Base-by-base conservation (phyloP, 1,140 invertebrate genomes). In the Melipona quadrifasciata region DNA sequence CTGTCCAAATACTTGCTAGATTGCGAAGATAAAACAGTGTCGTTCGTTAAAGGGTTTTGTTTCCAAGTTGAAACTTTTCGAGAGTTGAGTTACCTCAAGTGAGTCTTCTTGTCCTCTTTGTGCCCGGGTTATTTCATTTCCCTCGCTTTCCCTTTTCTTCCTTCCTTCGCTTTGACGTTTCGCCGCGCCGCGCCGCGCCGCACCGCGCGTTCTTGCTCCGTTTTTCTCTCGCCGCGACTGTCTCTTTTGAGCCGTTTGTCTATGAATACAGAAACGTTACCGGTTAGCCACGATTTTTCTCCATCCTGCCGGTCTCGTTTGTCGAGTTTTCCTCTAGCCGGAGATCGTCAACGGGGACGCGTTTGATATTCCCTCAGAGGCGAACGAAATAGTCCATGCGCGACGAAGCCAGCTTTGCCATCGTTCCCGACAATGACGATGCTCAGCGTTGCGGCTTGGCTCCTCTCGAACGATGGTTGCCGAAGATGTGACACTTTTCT, bases 111-210 rank as follows among this genome's bases (percentile, higher is more conserved):
- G 58, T 64, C n/a, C 17, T 16, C 70, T 61, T 64, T 64, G 27
- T 74, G n/a, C 17, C 55, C 53, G 55, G 71, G 75, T 82, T 68
- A 79, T 79, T 79, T 79, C 64, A 79, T 79, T 68, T 68, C 47
- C 51, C 34, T 16, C 57, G 57, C 17, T 57, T n/a, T 65, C 55
- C 61, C 61, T 55, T 78, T 31, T 34, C 21, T 34, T 19, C 11
- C 65, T 16, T 21, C 57, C 31, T 31, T 17, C 14, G 4, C 74
- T 83, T 77, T 47, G 74, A 21, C 47, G n/a, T 68, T 16, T n/a
- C 34, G 31, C 55, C 17, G 2, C 27, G 17, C 19, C 53, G 8
- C 39, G 39, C 4, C 2, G 5, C 58, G 53, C 39, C 17, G n/a
- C n/a, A n/a, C n/a, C 39, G 31, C 4, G 53, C 12, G 12, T 19